Evolutionary conservation across 2,113 vertebrate species (phyloP).

Genomic region (Numida meleagris): DNA sequence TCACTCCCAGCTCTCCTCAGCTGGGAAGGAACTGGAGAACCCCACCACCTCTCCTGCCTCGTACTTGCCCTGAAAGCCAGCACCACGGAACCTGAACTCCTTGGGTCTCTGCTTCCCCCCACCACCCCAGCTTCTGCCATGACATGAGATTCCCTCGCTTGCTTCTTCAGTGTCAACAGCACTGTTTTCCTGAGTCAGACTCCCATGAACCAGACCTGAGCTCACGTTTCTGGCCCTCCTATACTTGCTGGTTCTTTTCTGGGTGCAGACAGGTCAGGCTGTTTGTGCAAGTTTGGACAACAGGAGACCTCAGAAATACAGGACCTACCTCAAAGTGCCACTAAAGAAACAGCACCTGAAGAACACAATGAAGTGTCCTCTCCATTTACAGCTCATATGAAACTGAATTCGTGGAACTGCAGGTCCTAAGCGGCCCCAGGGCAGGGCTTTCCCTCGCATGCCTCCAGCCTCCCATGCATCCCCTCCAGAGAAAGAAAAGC

Average conservation of each 20-base stretch:
- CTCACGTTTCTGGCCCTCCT: not conserved
- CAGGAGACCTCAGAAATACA: not conserved
- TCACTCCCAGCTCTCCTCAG: not conserved
- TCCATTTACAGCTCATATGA: not conserved
- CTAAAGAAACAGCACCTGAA: not conserved
- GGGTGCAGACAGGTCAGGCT: fast-evolving
- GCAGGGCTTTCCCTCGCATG: not conserved
- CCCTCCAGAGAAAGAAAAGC: not conserved
- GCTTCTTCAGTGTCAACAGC: not conserved
- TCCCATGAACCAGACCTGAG: not conserved
- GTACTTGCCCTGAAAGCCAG: fast-evolving
- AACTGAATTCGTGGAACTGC: not conserved
- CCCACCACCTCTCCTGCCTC: fast-evolving
- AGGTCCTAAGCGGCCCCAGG: not conserved
- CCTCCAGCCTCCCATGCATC: not conserved
- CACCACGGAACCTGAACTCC: not conserved
- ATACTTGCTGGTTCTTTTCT: not conserved
- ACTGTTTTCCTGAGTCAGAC: not conserved
- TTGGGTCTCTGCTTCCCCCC: not conserved
- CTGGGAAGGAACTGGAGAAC: not conserved
- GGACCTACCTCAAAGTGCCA: not conserved
- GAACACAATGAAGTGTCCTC: not conserved
- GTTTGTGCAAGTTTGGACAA: not conserved
- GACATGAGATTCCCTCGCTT: not conserved
- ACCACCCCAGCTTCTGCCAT: not conserved